Evolutionary conservation across 35 echinoderm and acorn worm genomes (phyloP).

Genomic region (Stichopus chloronotus): DNA sequence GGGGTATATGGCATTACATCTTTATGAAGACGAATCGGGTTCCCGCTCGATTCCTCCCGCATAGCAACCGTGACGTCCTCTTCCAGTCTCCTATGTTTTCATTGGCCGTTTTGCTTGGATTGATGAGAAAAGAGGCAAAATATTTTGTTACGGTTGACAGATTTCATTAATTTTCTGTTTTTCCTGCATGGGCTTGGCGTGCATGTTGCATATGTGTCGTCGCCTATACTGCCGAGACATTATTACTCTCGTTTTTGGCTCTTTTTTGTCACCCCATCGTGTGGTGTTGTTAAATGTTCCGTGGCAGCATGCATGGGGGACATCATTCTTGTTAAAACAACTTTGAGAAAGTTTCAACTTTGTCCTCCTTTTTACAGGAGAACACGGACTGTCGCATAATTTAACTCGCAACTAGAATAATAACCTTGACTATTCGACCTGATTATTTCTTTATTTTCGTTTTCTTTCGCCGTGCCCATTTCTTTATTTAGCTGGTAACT

Average conservation of each 20-base stretch:
- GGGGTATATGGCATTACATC: conserved; percentile 56
- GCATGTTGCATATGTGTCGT: background rate
- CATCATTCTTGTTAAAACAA: background rate
- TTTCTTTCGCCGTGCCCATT: too few species aligned
- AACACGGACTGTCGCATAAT: too few species aligned
- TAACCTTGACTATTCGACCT: too few species aligned
- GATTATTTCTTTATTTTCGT: too few species aligned
- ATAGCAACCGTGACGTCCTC: conserved; percentile 57
- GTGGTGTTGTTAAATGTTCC: conserved; percentile 14
- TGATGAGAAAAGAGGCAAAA: conserved; percentile 63
- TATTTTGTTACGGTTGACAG: conserved; percentile 59
- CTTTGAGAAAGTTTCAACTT: background rate
- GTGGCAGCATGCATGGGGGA: background rate
- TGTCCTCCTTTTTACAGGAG: background rate
- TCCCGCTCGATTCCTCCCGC: conserved; percentile 41
- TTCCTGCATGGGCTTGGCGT: background rate
- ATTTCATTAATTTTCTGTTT: conserved; percentile 60
- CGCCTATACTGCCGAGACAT: background rate
- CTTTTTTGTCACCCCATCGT: too few species aligned
- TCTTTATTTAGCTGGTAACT: too few species aligned
- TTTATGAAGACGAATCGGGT: conserved; percentile 61
- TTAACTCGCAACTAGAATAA: too few species aligned
- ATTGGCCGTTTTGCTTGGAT: conserved; percentile 58
- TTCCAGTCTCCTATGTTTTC: conserved; percentile 51
- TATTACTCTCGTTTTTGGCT: background rate